Percentiles rank a stretch among this genome's conserved stretches.
Conservation (phyloP, 2,888 invertebrate species). For the Emmelina monodactyla region DNA sequence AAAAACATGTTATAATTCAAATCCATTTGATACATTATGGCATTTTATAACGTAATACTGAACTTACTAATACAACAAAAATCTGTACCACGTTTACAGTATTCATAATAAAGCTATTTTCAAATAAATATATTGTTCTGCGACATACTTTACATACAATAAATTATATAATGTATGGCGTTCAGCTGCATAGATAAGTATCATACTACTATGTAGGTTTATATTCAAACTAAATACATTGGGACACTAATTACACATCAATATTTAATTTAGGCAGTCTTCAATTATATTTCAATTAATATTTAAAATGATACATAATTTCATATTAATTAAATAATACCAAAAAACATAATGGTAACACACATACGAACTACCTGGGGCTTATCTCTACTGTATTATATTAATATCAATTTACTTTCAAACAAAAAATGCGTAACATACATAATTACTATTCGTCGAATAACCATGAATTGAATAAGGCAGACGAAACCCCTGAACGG, state of each 20-base stretch:
- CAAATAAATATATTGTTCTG: conserved; percentile 22
- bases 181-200: conserved; percentile 7
- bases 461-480: too few species aligned
- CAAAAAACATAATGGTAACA: conserved; percentile 56
- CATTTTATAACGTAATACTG: conserved; percentile 60
- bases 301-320: conserved; percentile 41
- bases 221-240: conserved; percentile 23
- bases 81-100: conserved; percentile 45
- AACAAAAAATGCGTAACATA: too few species aligned
- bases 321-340: conserved; percentile 49
- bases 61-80: conserved; percentile 61
- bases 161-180: background rate
- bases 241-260: conserved; percentile 42
- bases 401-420: too few species aligned
- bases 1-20: conserved; percentile 22
- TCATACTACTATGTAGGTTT: conserved; percentile 13
- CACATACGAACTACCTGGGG: conserved; percentile 22
- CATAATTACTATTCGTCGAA: too few species aligned
- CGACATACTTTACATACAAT: conserved; percentile 11
- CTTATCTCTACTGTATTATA: too few species aligned
- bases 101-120: conserved; percentile 8
- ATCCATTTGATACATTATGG: conserved; percentile 61
- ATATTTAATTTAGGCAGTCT: conserved; percentile 64
- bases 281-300: conserved; percentile 52
- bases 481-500: too few species aligned